Conservation (phyloP, 2,797 vertebrate genomes). For the Callimico goeldii region DNA sequence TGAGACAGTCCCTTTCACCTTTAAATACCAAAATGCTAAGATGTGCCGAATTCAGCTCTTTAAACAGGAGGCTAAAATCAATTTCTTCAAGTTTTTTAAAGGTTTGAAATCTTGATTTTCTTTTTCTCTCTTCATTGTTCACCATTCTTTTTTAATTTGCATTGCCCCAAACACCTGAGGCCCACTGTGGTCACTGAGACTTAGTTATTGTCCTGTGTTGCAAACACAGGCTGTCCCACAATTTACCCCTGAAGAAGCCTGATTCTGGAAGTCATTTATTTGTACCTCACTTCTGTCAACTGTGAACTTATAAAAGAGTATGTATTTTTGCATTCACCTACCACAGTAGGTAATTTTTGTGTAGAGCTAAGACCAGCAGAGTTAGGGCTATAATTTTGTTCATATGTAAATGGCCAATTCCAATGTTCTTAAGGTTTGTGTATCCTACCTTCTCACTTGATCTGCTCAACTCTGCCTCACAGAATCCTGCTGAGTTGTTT, state of each 20-base stretch:
- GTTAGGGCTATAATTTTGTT: not conserved
- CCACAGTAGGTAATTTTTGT: not conserved
- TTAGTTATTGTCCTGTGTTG: not conserved
- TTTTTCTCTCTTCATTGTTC: not conserved
- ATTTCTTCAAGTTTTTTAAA: not conserved
- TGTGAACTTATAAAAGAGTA: not conserved
- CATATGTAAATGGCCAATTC: not conserved
- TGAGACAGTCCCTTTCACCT: not conserved
- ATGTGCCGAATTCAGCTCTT: not conserved
- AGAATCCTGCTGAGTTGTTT: not conserved
- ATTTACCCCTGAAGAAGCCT: not conserved
- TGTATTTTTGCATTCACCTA: not conserved
- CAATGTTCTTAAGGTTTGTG: fast-evolving
- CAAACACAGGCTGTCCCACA: not conserved
- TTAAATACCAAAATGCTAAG: not conserved
- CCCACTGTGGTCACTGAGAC: not conserved
- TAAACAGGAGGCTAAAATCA: not conserved
- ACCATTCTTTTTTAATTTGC: not conserved
- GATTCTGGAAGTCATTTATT: not conserved
- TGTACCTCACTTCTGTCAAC: not conserved
- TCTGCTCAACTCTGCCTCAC: not conserved
- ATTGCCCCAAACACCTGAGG: not conserved
- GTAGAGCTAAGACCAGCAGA: not conserved
- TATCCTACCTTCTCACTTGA: not conserved
- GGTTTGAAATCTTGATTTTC: not conserved